A percentile compares a stretch with the other conserved stretches of the same genome.
Evolutionary conservation across 1,140 invertebrate genomes (phyloP).

Genomic region (Panagrolaimus sp.): DNA sequence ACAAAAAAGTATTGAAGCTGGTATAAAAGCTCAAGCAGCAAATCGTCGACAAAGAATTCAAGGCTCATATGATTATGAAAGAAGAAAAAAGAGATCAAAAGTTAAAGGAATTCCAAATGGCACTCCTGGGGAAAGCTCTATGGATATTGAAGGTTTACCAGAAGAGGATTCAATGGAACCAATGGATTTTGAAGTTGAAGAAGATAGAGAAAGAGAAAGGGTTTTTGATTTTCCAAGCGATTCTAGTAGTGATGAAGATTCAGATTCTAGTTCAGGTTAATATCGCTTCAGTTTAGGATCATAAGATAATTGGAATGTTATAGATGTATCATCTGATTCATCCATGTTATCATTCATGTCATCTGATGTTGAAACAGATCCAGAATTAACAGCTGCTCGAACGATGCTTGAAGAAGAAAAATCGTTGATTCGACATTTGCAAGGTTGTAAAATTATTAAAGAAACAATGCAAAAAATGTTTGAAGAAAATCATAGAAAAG

Average conservation of each 20-base stretch:
- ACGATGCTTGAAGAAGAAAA: not conserved
- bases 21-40: conserved; percentile 48
- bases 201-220: not conserved
- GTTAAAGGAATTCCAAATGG: not conserved
- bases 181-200: not conserved
- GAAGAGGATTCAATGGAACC: not conserved
- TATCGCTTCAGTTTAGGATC: too few species aligned
- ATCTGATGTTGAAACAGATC: not conserved
- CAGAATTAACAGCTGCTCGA: not conserved
- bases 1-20: conserved; percentile 48
- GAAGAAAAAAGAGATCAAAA: not conserved
- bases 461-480: not conserved
- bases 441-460: not conserved
- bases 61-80: conserved; percentile 40
- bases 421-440: not conserved
- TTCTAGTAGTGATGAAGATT: not conserved
- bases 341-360: not conserved
- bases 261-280: not conserved
- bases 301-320: not conserved
- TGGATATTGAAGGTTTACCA: not conserved
- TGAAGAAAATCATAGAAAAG: not conserved
- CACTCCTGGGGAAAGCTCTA: not conserved
- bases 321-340: not conserved
- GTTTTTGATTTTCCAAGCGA: conserved; percentile 7
- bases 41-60: conserved; percentile 41